Evolutionary conservation across 2,888 invertebrate species (phyloP).

Genomic region (Drosophila mimica): DNA sequence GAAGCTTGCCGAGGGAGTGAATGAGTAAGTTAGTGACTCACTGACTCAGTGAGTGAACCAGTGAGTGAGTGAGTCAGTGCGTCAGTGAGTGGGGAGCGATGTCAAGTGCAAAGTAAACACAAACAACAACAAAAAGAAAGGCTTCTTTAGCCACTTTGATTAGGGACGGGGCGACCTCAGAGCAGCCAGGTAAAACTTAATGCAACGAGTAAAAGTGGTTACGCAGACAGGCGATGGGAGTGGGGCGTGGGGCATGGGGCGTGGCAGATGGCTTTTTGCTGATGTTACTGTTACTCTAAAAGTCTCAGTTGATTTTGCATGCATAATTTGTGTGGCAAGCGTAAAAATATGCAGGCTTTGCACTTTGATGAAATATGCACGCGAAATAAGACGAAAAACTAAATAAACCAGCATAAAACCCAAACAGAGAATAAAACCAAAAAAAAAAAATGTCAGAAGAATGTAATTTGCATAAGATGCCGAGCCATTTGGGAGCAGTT

Average conservation of each 20-base stretch:
- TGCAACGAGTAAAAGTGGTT: constrained; percentile 63
- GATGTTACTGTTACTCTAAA: constrained; percentile 23
- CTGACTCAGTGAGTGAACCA: not conserved
- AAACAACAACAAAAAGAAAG: constrained; percentile 46
- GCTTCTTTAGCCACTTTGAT: constrained; percentile 66
- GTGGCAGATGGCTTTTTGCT: constrained; percentile 14
- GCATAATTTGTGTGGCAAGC: constrained; percentile 68
- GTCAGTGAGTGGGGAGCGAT: constrained; percentile 17
- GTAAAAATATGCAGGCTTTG: constrained; percentile 73
- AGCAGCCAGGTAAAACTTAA: constrained; percentile 46
- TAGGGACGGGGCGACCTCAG: constrained; percentile 23
- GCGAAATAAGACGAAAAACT: constrained; percentile 43
- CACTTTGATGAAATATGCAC: constrained; percentile 75
- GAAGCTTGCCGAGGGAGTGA: constrained; percentile 13
- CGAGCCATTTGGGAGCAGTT: constrained; percentile 19
- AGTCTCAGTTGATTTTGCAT: constrained; percentile 69
- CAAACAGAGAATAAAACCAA: constrained; percentile 1
- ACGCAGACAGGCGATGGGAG: constrained; percentile 6
- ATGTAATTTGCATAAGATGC: constrained; percentile 57
- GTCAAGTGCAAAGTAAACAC: constrained; percentile 58
- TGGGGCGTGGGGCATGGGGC: constrained; percentile 1
- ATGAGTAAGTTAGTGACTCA: no score
- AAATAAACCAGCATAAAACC: constrained; percentile 6
- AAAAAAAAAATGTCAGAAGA: constrained; percentile 23
- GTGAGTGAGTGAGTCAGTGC: not conserved